Evolutionary conservation across 2,113 vertebrate genomes (phyloP), one percentile per base, ranked within the genome.

Genomic region (Salvelinus fontinalis): DNA sequence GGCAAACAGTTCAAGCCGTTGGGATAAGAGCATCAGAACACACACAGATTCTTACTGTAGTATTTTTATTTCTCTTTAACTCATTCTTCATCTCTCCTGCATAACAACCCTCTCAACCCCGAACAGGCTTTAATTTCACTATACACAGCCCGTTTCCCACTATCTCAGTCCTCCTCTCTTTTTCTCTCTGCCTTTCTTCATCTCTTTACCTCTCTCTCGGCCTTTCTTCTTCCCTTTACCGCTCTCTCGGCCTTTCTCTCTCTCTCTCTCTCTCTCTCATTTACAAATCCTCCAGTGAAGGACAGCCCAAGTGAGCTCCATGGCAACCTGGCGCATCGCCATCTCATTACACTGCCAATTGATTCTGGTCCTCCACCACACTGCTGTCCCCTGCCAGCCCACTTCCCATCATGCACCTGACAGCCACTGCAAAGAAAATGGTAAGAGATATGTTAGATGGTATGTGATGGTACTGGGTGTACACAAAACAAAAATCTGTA

Each of bases 371-470:
- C 67, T 31, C 44, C 71, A 22, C 77, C 79, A 65, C 71, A 24
- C 65, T 39, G 8, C 70, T 76, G 68, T 4, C 20, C 69, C 62
- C 77, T 71, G 27, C 85, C 78, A 79, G 65, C 79, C 78, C 27
- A 75, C 26, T 86, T 83, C 84, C 86, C 85, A 84, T 84, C 82
- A 85, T 86, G 88, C 84, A 83, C 78, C 81, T 88, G 86, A 87
- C 66, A 83, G 80, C 75, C 83, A 66, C 74, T 81, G 39, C 2
- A 44, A 44, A 44, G 9, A 12, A 44, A 44, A 44, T 44, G 39
- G 39, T 44, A 44, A 11, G 11, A 44, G 39, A 44, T 44, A 44
- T 44, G 39, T 12, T 44, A 44, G 39, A 44, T 44, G 39, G 39
- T 44, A 9, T 44, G 39, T 34, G 34, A 34, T 7, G 34, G 6